Evolutionary conservation across 2,797 vertebrate genomes (phyloP), one percentile per base, ranked within the genome.

Genomic region (Mycteria americana): DNA sequence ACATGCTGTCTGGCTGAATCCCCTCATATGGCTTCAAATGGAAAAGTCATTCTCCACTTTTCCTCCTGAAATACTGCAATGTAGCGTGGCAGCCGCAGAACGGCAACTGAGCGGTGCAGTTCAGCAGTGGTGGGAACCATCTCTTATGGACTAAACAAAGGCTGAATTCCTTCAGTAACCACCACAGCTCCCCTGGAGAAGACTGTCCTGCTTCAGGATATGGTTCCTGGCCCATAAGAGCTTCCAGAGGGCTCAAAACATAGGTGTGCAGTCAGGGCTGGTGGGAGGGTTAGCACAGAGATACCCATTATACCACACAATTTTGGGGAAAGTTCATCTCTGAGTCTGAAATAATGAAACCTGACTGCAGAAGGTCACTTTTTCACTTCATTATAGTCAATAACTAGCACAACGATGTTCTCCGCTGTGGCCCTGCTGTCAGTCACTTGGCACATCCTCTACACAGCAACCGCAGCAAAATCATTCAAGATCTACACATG

Each of bases 61-160:
- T 76, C 48, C 69, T 89, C 77, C 60, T 91, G 60, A 92, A 91
- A 89, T 15, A 85, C 74, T 80, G 59, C 69, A 59, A 3, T 2
- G 15, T 41, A 45, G 43, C 0, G 0, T 28, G 2, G 85, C 79
- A 68, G 41, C 11, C 1, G 0, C 78, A 53, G 39, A 78, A 65
- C 1, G 0, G 77, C 46, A 70, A 11, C 69, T n/a, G 56, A 82
- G 70, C 48, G 57, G 43, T 35, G 90, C 70, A 54, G 33, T 16
- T 57, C 68, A 73, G 57, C 59, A 28, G 39, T 14, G 28, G 27
- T 48, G 33, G 72, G 27, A 72, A 33, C 12, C 6, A 0, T 31
- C 35, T 81, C 54, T 51, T 10, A n/a, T 1, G 9, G 62, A 60
- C 16, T 53, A 59, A 82, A 79, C 21, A 69, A 78, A 80, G 41